phyloP scores from a whole-genome alignment of 2,797 vertebrate genomes.

The Champsocephalus gunnari region DNA sequence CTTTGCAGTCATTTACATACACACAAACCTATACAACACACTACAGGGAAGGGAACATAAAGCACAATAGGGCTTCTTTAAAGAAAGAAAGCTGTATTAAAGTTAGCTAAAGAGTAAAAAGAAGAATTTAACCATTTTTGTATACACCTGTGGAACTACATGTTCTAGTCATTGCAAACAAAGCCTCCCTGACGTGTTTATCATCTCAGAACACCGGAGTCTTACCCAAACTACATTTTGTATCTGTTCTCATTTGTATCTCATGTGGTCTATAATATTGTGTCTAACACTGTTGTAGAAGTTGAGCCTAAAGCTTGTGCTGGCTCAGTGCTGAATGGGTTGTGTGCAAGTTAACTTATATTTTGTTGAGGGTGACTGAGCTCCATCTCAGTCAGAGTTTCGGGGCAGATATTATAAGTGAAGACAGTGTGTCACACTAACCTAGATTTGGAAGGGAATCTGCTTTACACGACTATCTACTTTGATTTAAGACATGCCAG shows the following conservation, averaged over 20 bases:
- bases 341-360: not conserved
- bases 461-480: constrained; percentile 13
- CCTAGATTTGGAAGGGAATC: constrained; percentile 19
- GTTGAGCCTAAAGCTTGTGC: not conserved
- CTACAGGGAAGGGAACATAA: too few species aligned
- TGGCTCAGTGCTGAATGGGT: not conserved
- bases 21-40: too few species aligned
- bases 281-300: not conserved
- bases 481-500: constrained; percentile 10
- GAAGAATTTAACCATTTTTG: too few species aligned
- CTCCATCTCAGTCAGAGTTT: not conserved
- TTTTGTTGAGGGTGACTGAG: not conserved
- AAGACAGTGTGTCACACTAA: constrained; percentile 14
- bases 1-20: too few species aligned
- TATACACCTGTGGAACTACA: not conserved
- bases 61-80: not conserved
- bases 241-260: not conserved
- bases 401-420: not conserved
- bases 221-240: not conserved
- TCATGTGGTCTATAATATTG: not conserved
- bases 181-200: not conserved
- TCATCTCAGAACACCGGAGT: not conserved
- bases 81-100: not conserved
- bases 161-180: not conserved
- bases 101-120: not conserved